A percentile compares a stretch with the other conserved stretches of the same genome.
Evolutionary conservation across 2,888 invertebrate species (phyloP).

Genomic region (Acrocera orbiculus): DNA sequence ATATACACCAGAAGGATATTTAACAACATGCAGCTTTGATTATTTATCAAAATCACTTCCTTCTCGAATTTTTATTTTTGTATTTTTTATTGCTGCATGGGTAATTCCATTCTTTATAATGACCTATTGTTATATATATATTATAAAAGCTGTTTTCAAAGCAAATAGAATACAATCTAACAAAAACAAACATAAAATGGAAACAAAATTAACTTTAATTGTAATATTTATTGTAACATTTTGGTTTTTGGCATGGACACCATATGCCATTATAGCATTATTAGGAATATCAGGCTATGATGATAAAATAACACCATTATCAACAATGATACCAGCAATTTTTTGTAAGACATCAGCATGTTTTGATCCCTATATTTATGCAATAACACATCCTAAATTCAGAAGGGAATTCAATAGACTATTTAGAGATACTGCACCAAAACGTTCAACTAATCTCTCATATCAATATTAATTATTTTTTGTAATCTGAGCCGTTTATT

Average conservation of each 20-base stretch:
- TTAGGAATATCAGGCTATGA: slow-evolving; percentile 51
- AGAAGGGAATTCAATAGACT: slow-evolving; percentile 36
- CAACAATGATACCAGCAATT: slow-evolving; percentile 59
- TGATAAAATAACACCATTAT: slow-evolving; percentile 45
- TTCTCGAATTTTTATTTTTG: slow-evolving; percentile 50
- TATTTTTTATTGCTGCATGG: slow-evolving; percentile 61
- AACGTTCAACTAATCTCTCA: slow-evolving; percentile 18
- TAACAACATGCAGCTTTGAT: slow-evolving; percentile 74
- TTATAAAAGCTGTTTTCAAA: slow-evolving; percentile 44
- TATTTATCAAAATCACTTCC: slow-evolving; percentile 49
- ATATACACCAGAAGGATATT: slow-evolving; percentile 69
- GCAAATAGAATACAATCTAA: slow-evolving; percentile 37
- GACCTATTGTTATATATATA: slow-evolving; percentile 52
- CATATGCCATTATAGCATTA: slow-evolving; percentile 58
- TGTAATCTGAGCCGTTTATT: neutral
- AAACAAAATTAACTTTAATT: slow-evolving; percentile 49
- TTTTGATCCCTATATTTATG: slow-evolving; percentile 64
- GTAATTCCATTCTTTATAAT: slow-evolving; percentile 53
- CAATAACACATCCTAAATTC: slow-evolving; percentile 62
- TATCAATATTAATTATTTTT: no score
- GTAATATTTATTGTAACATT: slow-evolving; percentile 51
- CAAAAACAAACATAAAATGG: slow-evolving; percentile 49
- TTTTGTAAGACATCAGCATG: slow-evolving; percentile 70
- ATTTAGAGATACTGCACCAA: slow-evolving; percentile 21
- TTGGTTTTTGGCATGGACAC: slow-evolving; percentile 70